Base-by-base conservation (phyloP, 2,797 vertebrate species). In the Decapterus maruadsi region DNA sequence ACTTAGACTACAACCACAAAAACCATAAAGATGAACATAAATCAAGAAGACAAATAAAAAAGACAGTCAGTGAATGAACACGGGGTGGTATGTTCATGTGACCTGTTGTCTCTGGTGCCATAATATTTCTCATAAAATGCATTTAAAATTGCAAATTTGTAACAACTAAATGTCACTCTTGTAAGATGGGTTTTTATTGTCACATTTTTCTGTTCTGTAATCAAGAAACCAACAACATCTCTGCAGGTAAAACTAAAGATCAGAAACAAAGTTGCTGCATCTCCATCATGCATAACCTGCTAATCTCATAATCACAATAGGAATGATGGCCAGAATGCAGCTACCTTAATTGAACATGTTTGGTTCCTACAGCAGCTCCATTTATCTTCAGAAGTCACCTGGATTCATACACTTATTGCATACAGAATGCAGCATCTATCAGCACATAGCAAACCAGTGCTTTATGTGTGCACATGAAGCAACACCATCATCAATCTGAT, bases 401-500 rank as follows among this genome's bases (percentile, higher is more conserved):
- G n/a, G 22, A 48, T 51, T 19, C 45, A 50, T 10, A 14, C 13
- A 54, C 11, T 5, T 26, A 42, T 43, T 19, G 26, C 46, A 17
- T 19, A 22, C 46, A 5, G 19, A 43, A 14, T 1, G 20, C 50
- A 50, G 20, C 55, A 57, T 50, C 29, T 17, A 59, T 57, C 60
- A 62, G 7, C 46, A 26, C 8, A 58, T 50, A 34, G 38, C 10
- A 16, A 4, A 17, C 5, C 20, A 61, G 5, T 38, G 20, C 13
- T 51, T 40, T 7, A 11, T 48, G 20, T 69, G 19, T 36, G 34
- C 45, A 53, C 67, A 68, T 45, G 38, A 72, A 1, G 45, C 58
- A 71, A 75, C 59, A 22, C 19, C 12, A 26, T 63, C 65, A 75
- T 77, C 48, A 14, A 17, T 65, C 19, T 86, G 78, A 90, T 87